These are phyloP conservation scores for Idris sp. DNA, from an alignment of 1,140 invertebrate species.

Conservation along the genomic window DNA sequence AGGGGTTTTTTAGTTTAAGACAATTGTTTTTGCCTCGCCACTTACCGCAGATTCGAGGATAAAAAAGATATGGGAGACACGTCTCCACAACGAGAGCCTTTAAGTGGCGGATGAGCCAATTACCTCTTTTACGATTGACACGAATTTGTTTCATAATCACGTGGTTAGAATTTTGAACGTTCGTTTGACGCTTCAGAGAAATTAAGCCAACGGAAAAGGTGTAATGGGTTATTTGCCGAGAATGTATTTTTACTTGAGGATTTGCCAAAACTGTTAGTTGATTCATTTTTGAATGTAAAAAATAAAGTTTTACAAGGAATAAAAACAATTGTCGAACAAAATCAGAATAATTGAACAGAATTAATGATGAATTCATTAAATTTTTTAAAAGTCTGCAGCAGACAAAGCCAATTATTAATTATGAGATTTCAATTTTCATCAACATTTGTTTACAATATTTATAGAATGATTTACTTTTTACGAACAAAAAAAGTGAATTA, in stretches of 20 bases:
- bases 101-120: conserved; percentile 29
- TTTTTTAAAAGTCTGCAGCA: too few relatives aligned
- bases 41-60: conserved; percentile 3
- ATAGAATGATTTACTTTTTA: too few relatives aligned
- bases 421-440: too few relatives aligned
- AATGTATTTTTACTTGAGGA: conserved; percentile 27
- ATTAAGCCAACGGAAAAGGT: conserved; percentile 7
- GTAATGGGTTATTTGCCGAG: conserved; percentile 1
- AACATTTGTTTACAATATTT: too few relatives aligned
- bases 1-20: conserved; percentile 1
- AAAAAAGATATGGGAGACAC: conserved; percentile 24
- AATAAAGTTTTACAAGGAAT: too few relatives aligned
- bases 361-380: too few relatives aligned
- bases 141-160: conserved; percentile 41
- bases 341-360: too few relatives aligned
- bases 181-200: conserved; percentile 20
- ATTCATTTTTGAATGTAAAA: too few relatives aligned
- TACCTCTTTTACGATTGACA: conserved; percentile 37
- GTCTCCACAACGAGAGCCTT: conserved; percentile 19
- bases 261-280: conserved; percentile 37
- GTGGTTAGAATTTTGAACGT: conserved; percentile 34
- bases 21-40: background rate
- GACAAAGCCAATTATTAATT: too few relatives aligned
- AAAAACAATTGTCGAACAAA: too few relatives aligned
- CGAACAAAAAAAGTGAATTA: too few relatives aligned